phyloP scores from a whole-genome alignment of 2,888 invertebrate species.

The Lycaena phlaeas region DNA sequence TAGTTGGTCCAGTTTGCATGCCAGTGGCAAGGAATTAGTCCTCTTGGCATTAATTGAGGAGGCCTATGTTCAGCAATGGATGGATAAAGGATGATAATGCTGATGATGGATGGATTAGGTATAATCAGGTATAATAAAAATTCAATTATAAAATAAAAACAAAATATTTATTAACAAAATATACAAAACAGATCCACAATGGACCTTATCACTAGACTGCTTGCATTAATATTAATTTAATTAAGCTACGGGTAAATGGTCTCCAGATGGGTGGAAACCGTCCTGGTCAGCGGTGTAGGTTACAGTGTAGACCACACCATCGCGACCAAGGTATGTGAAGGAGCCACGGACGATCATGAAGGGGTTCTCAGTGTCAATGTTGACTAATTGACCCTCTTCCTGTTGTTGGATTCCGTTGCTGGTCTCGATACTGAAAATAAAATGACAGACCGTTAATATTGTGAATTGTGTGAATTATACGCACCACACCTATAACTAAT shows the following conservation, averaged over 20 bases:
- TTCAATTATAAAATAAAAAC: not conserved
- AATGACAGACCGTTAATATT: no score
- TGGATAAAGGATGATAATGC: no score
- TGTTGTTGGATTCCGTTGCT: conserved; percentile 36
- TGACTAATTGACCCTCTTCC: conserved; percentile 15
- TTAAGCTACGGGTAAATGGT: conserved; percentile 35
- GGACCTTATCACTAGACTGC: no score
- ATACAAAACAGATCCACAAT: no score
- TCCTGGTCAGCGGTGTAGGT: conserved; percentile 64
- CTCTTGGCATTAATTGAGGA: no score
- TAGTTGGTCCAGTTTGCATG: no score
- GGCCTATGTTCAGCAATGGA: no score
- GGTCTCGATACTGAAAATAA: conserved; percentile 33
- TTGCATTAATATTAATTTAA: not conserved
- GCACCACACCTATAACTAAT: no score
- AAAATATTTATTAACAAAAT: not conserved
- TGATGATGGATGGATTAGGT: no score
- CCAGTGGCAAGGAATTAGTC: no score
- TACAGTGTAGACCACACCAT: conserved; percentile 58
- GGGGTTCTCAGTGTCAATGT: conserved; percentile 42
- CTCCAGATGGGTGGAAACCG: conserved; percentile 65
- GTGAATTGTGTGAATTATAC: no score
- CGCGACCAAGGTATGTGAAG: conserved; percentile 51
- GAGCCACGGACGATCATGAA: conserved; percentile 36
- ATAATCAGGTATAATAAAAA: no score